Conservation (phyloP, 2,797 vertebrate genomes). For the Hirundo rustica region DNA sequence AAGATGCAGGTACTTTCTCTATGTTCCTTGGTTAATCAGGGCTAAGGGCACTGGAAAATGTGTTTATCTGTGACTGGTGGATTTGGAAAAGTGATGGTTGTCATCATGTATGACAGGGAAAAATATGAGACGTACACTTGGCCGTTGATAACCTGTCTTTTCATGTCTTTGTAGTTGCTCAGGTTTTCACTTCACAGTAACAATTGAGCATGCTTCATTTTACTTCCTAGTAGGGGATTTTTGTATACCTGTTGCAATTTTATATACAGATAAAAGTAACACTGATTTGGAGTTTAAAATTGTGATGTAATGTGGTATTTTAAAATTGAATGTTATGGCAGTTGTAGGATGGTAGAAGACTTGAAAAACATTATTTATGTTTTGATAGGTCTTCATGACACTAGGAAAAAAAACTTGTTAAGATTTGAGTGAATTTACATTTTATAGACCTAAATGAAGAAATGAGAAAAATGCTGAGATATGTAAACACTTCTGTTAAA, state of each 20-base stretch:
- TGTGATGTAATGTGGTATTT: not conserved
- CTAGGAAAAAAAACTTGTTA: not conserved
- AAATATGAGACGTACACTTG: not conserved
- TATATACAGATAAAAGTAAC: not conserved
- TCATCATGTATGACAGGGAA: not conserved
- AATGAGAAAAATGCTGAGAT: not conserved
- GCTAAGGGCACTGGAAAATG: not conserved
- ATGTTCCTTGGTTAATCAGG: not conserved
- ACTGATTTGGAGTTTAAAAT: not conserved
- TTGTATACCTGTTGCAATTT: not conserved
- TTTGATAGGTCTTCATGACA: not conserved
- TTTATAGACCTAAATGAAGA: constrained; percentile 2
- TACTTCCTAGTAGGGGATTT: not conserved
- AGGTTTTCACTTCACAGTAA: not conserved
- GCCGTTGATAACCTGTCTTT: not conserved
- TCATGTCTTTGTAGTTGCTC: not conserved
- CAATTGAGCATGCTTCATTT: not conserved
- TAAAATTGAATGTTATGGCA: not conserved
- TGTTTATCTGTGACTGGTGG: not conserved
- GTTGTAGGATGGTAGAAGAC: not conserved
- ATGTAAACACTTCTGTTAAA: constrained; percentile 16
- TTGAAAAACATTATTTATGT: not conserved
- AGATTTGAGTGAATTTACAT: not conserved
- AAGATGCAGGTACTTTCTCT: constrained; percentile 90
- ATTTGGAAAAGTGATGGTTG: not conserved